Evolutionary conservation across 2,113 vertebrate species (phyloP).

Genomic region (Canis aureus): DNA sequence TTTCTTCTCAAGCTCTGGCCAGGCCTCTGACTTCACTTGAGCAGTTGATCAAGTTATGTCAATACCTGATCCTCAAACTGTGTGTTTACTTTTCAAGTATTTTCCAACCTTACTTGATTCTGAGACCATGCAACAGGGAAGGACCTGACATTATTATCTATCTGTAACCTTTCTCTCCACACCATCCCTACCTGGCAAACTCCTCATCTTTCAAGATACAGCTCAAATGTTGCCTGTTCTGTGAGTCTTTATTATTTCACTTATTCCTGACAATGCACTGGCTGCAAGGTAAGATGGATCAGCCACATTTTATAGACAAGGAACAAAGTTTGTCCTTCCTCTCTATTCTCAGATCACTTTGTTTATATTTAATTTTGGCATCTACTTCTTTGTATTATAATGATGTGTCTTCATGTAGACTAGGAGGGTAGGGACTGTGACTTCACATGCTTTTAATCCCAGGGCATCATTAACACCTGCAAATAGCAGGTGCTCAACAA

Average conservation of each 20-base stretch:
- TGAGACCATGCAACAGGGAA: background rate
- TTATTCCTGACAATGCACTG: slow-evolving; percentile 2
- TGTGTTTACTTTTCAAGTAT: slow-evolving; percentile 33
- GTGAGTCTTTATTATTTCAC: slow-evolving; percentile 24
- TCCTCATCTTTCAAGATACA: slow-evolving; percentile 64
- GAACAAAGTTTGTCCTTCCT: slow-evolving; percentile 19
- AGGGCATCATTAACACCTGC: background rate
- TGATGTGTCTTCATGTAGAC: background rate
- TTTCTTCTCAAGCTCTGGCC: background rate
- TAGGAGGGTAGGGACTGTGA: background rate
- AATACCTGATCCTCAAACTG: background rate
- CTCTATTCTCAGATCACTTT: background rate
- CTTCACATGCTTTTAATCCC: slow-evolving; percentile 37
- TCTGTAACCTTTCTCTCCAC: background rate
- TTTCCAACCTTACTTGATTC: slow-evolving; percentile 20
- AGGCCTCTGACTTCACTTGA: background rate
- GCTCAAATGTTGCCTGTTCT: slow-evolving; percentile 48
- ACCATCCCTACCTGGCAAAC: background rate
- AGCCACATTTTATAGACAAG: background rate
- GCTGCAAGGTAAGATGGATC: background rate
- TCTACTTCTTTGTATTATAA: slow-evolving; percentile 35
- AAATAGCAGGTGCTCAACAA: slow-evolving; percentile 43
- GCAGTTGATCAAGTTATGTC: slow-evolving; percentile 16
- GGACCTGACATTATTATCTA: background rate
- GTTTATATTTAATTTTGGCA: slow-evolving; percentile 17